phyloP scores from a whole-genome alignment of 2,888 invertebrate genomes.

The Lasius platythorax region DNA sequence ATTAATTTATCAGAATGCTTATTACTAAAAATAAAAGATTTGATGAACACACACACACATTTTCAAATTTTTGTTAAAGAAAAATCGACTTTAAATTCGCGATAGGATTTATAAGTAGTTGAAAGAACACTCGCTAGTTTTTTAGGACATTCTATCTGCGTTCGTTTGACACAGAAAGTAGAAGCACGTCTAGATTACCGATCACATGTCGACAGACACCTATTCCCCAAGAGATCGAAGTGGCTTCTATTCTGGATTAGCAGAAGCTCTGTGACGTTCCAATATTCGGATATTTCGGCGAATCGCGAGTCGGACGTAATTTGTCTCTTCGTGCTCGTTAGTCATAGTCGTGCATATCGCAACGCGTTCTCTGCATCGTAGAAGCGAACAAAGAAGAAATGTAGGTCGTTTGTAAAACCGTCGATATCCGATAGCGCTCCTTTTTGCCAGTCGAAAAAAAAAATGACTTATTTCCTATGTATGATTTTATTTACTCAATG shows the following conservation, averaged over 20 bases:
- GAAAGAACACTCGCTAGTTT: neutral
- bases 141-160: neutral
- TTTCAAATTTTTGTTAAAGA: neutral
- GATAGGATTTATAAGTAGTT: neutral
- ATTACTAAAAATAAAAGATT: neutral
- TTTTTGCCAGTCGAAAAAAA: conserved; percentile 25
- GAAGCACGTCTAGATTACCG: neutral
- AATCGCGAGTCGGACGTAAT: conserved; percentile 41
- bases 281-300: conserved; percentile 30
- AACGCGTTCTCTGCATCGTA: conserved; percentile 26
- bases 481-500: conserved; percentile 50
- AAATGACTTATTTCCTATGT: conserved; percentile 43
- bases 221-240: neutral
- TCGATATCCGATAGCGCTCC: conserved; percentile 37
- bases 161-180: neutral
- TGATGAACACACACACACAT: neutral
- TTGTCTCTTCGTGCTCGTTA: conserved; percentile 48
- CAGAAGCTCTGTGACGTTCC: conserved; percentile 18
- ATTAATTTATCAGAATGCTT: neutral
- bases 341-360: conserved; percentile 42
- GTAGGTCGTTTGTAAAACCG: conserved; percentile 52
- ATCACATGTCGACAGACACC: neutral
- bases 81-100: neutral
- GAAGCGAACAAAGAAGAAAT: conserved; percentile 48
- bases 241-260: conserved; percentile 18